Evolutionary conservation across 2,888 invertebrate species (phyloP).

Genomic region (Amiota communis): DNA sequence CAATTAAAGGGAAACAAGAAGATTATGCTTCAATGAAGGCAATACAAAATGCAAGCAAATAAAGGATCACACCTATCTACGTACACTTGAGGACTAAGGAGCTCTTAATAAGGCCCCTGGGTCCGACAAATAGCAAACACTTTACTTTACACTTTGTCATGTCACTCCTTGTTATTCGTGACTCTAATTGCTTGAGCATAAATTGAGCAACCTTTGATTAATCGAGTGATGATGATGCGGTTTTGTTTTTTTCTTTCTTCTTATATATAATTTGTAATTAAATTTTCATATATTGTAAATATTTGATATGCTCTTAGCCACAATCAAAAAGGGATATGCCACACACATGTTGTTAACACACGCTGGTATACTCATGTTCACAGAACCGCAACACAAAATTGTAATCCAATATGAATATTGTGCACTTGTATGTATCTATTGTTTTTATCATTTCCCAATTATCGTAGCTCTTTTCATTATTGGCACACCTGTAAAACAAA

Average conservation of each 20-base stretch:
- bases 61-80: too few relatives aligned
- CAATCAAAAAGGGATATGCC: constrained; percentile 30
- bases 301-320: constrained; percentile 13
- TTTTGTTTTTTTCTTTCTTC: background rate
- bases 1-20: background rate
- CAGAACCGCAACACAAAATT: background rate
- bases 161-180: too few relatives aligned
- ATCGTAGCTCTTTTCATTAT: background rate
- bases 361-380: background rate
- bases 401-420: too few relatives aligned
- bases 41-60: too few relatives aligned
- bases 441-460: background rate
- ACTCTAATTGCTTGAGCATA: background rate
- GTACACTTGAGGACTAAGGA: too few relatives aligned
- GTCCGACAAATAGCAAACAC: too few relatives aligned
- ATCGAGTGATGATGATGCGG: background rate
- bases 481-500: background rate
- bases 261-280: background rate
- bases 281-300: constrained; percentile 23
- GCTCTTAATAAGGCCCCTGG: too few relatives aligned
- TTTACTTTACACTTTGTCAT: too few relatives aligned
- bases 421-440: background rate
- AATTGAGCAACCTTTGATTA: background rate
- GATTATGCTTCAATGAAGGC: too few relatives aligned
- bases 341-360: background rate